Percentiles rank a stretch among this genome's conserved stretches.
Conservation (phyloP, 2,888 invertebrate genomes). For the Lordiphosa fenestrarum region DNA sequence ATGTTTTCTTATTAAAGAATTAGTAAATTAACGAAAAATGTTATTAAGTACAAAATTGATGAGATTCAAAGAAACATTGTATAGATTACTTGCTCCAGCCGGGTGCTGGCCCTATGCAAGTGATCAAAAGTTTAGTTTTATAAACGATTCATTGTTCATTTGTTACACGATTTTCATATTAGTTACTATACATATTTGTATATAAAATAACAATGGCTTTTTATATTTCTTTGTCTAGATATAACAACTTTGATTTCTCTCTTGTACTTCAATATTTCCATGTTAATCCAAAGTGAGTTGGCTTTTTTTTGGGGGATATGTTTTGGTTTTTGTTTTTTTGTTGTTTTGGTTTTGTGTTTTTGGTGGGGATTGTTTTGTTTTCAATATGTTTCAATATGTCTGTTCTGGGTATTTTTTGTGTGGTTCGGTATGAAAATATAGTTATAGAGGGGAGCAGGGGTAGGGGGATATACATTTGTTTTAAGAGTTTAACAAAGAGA, state of each 20-base stretch:
- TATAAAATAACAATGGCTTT: conserved; percentile 51
- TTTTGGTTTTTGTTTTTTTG: conserved; percentile 40
- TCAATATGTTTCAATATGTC: background rate
- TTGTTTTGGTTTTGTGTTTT: background rate
- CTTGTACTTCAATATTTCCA: conserved; percentile 43
- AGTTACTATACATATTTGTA: conserved; percentile 25
- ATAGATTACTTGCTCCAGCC: no score
- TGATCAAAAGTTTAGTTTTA: background rate
- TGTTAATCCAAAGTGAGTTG: conserved; percentile 42
- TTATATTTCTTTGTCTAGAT: conserved; percentile 3
- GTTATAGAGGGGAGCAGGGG: conserved; percentile 2
- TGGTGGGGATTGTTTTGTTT: background rate
- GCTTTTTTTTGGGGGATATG: conserved; percentile 58
- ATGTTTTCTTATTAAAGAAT: no score
- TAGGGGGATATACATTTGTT: background rate
- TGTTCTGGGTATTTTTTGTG: conserved; percentile 2
- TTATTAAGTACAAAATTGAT: no score
- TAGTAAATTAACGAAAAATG: no score
- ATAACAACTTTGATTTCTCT: conserved; percentile 29
- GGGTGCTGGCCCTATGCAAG: no score
- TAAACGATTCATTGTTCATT: conserved; percentile 7
- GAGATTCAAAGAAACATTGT: no score
- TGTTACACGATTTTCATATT: conserved; percentile 2
- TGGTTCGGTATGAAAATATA: background rate
- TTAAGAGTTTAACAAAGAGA: conserved; percentile 30